Evolutionary conservation across 2,113 vertebrate species (phyloP), one percentile per base, ranked within the genome.

Genomic region (Eulemur macaco): DNA sequence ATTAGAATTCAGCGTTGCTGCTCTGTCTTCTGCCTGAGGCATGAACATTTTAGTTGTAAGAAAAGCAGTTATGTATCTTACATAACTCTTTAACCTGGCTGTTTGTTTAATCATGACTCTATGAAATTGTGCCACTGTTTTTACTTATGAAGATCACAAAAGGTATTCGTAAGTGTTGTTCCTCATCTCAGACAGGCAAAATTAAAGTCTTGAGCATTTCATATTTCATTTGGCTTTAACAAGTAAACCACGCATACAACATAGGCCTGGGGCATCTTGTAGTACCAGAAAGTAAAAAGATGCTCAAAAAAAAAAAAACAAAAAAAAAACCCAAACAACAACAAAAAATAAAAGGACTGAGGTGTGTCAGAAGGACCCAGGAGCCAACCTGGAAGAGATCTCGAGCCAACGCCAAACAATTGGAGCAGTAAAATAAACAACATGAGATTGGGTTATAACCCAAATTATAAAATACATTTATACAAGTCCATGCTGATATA

Each of bases 141-240:
- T 86, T 93, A 39, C 73, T 88, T 78, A 64, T 15, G 60, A 21
- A 78, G n/a, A 77, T 66, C 66, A 73, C 34, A 77, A 15, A 54
- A 64, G 31, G n/a, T 54, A 39, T 77, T 47, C 9, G 18, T 3
- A 83, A 76, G 10, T 39, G 12, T 6, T 34, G 1, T 23, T 80
- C 5, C 15, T 84, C 31, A 60, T 86, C 84, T 34, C 69, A 94
- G 45, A 77, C 6, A 17, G 73, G 27, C 15, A 66, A 64, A 91
- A 83, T 31, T 11, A n/a, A 85, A 78, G 42, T 47, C 20, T 83
- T 73, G 34, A 83, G 52, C 25, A n/a, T 58, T 90, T 68, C 68
- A 89, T 64, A 85, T 86, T 96, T 86, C 68, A 83, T 93, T 91
- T 89, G 42, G 39, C 34, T 81, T 92, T 81, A 63, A 60, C 92